These are phyloP conservation scores for Orussus abietinus DNA, from an alignment of 1,140 invertebrate species.

Conservation along the genomic window DNA sequence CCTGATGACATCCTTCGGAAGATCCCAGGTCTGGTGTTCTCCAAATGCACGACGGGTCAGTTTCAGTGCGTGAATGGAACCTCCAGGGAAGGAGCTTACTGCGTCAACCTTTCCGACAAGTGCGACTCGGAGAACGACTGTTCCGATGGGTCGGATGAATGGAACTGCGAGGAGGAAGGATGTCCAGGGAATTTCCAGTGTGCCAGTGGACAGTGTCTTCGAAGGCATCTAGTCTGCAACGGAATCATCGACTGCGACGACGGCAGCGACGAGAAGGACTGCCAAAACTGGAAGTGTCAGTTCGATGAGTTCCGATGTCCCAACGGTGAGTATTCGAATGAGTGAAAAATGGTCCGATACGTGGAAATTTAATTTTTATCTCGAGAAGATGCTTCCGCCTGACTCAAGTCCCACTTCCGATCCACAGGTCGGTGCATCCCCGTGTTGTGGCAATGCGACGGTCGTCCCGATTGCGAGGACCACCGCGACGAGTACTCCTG, in stretches of 20 bases:
- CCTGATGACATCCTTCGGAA: neutral
- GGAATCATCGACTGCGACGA: constrained; percentile 68
- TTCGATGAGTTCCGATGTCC: constrained; percentile 59
- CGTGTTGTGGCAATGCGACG: constrained; percentile 62
- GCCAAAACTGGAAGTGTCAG: constrained; percentile 58
- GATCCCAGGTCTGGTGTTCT: constrained; percentile 39
- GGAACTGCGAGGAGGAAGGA: constrained; percentile 55
- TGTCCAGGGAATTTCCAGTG: constrained; percentile 66
- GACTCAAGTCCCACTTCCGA: too few species aligned
- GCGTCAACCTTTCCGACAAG: constrained; percentile 54
- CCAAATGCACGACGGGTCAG: constrained; percentile 58
- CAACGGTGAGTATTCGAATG: constrained; percentile 30
- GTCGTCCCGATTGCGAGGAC: constrained; percentile 63
- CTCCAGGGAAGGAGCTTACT: constrained; percentile 58
- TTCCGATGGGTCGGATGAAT: constrained; percentile 63
- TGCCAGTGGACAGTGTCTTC: constrained; percentile 67
- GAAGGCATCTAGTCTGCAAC: constrained; percentile 69
- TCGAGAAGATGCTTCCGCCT: too few species aligned
- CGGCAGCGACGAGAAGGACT: constrained; percentile 66
- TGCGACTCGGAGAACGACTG: constrained; percentile 64
- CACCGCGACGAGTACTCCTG: constrained; percentile 64
- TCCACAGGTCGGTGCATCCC: constrained; percentile 59
- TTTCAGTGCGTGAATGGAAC: constrained; percentile 63
- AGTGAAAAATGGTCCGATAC: neutral
- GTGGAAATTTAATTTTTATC: too few species aligned